Percentiles rank a stretch among this genome's conserved stretches.
These are phyloP conservation scores for Parasteatoda tepidariorum DNA, from an alignment of 1,140 invertebrate genomes.

Conservation along the genomic window DNA sequence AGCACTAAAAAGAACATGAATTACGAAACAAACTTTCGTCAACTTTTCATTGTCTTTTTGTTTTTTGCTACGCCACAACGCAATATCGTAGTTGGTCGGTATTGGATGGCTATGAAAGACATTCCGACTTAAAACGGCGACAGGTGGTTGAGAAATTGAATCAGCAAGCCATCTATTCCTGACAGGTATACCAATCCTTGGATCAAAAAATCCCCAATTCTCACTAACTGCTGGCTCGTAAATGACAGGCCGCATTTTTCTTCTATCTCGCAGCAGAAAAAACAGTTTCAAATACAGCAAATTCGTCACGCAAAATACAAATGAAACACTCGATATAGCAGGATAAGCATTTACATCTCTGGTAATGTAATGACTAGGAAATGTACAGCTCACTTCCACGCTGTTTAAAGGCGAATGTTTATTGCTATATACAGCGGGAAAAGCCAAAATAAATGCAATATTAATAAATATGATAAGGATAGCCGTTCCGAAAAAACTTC, in stretches of 20 bases:
- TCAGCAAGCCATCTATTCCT: constrained; percentile 45
- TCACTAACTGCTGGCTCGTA: constrained; percentile 58
- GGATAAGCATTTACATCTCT: neutral
- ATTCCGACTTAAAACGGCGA: constrained; percentile 37
- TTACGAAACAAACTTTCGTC: constrained; percentile 41
- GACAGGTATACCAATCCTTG: neutral
- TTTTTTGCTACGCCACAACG: constrained; percentile 37
- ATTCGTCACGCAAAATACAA: constrained; percentile 24
- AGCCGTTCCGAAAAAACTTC: neutral
- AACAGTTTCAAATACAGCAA: constrained; percentile 41
- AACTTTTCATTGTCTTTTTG: constrained; percentile 49
- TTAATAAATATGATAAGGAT: constrained; percentile 17
- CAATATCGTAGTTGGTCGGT: constrained; percentile 41
- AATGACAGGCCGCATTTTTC: constrained; percentile 52
- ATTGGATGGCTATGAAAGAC: constrained; percentile 19
- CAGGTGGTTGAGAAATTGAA: constrained; percentile 32
- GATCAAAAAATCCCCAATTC: constrained; percentile 54
- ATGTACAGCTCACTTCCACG: constrained; percentile 26
- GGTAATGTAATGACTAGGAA: constrained; percentile 23
- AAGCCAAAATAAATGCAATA: constrained; percentile 10
- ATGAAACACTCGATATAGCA: neutral
- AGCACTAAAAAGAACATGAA: constrained; percentile 30
- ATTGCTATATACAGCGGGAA: constrained; percentile 20
- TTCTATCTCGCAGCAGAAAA: constrained; percentile 25
- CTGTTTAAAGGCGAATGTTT: neutral